phyloP scores from a whole-genome alignment of 2,888 invertebrate species.

The Strigamia maritima region DNA sequence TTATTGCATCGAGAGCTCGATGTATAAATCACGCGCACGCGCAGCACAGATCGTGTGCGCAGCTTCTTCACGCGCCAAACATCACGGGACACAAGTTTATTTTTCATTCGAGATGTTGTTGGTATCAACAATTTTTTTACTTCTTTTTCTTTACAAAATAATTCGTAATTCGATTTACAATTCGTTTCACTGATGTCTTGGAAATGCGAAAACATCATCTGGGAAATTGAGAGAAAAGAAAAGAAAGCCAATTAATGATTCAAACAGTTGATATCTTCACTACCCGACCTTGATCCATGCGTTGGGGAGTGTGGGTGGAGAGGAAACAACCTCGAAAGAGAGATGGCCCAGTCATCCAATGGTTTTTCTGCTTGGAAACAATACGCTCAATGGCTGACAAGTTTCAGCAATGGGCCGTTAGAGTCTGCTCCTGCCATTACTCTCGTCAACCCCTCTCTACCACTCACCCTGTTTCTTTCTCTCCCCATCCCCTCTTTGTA shows the following conservation, averaged over 20 bases:
- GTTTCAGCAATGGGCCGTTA: conserved; percentile 15
- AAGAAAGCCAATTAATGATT: not conserved
- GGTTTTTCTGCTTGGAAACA: conserved; percentile 15
- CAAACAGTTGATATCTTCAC: not conserved
- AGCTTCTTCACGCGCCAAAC: conserved; percentile 23
- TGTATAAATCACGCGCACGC: conserved; percentile 38
- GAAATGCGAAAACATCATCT: not conserved
- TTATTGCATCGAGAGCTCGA: conserved; percentile 38
- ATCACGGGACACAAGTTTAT: conserved; percentile 9
- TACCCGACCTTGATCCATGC: not conserved
- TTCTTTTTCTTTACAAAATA: not conserved
- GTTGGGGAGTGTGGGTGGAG: not conserved
- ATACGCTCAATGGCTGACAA: conserved; percentile 15
- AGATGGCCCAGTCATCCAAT: conserved; percentile 15
- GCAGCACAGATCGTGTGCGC: conserved; percentile 19
- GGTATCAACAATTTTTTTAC: not conserved
- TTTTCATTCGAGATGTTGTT: not conserved
- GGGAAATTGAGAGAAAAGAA: not conserved
- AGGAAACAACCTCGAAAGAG: conserved; percentile 5
- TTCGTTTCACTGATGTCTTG: not conserved
- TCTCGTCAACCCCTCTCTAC: conserved; percentile 28
- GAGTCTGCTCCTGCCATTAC: conserved; percentile 27
- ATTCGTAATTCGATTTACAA: conserved; percentile 7
- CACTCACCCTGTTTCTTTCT: conserved; percentile 22
- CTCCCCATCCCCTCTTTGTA: conserved; percentile 13